Evolutionary conservation across 2,888 invertebrate genomes (phyloP).

Genomic region (Diploptera punctata): DNA sequence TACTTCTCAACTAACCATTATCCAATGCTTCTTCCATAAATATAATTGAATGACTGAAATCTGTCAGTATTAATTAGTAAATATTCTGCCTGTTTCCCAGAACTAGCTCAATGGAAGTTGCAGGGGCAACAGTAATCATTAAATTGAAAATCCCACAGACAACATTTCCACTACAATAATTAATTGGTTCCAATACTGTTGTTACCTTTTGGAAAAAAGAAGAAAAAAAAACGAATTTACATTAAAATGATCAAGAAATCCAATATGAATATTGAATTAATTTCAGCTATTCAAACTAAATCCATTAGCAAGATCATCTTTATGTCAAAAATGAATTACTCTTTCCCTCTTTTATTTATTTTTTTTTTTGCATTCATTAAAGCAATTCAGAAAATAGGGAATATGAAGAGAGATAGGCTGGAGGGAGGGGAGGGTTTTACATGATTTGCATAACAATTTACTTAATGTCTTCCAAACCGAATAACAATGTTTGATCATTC

Average conservation of each 20-base stretch:
- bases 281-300: conserved; percentile 14
- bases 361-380: conserved; percentile 28
- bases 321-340: conserved; percentile 20
- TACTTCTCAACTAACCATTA: not conserved
- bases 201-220: conserved; percentile 45
- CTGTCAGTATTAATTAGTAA: conserved; percentile 24
- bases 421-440: not conserved
- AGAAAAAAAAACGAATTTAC: conserved; percentile 46
- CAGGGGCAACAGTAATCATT: conserved; percentile 33
- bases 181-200: conserved; percentile 26
- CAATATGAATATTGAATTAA: conserved; percentile 23
- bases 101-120: conserved; percentile 16
- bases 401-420: conserved; percentile 17
- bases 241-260: conserved; percentile 32
- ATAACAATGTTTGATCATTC: conserved; percentile 34
- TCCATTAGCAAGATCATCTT: conserved; percentile 29
- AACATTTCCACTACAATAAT: conserved; percentile 34
- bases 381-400: conserved; percentile 23
- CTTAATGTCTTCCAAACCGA: conserved; percentile 31
- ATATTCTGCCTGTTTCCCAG: conserved; percentile 16
- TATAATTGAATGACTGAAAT: conserved; percentile 19
- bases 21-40: conserved; percentile 12
- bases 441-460: conserved; percentile 44
- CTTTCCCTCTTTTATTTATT: too few species aligned
- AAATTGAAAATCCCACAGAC: conserved; percentile 35